Conservation (phyloP, 2,113 vertebrate species). For the Helogale parvula region DNA sequence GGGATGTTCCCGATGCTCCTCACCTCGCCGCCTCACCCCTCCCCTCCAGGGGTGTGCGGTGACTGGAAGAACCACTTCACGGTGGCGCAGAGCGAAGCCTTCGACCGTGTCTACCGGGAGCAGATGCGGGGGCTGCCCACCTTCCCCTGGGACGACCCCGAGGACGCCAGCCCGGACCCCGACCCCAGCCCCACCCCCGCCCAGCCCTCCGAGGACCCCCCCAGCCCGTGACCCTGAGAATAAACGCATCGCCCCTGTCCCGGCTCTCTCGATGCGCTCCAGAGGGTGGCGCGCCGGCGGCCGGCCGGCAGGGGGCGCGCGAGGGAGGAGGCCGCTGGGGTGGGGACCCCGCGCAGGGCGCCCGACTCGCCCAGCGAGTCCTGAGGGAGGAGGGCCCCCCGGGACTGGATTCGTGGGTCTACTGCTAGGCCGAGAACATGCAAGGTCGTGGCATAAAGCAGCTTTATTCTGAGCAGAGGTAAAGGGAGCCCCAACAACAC, state of each 20-base stretch:
- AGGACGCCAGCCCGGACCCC: not conserved
- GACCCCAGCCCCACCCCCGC: not conserved
- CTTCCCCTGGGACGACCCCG: slow-evolving; percentile 81
- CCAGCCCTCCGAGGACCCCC: not conserved
- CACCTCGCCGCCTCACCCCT: not conserved
- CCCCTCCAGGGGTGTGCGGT: slow-evolving; percentile 71
- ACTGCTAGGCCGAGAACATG: not conserved
- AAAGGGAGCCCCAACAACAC: not conserved
- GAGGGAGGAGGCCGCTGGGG: not conserved
- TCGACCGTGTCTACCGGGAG: slow-evolving; percentile 76
- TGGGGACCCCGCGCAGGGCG: not conserved
- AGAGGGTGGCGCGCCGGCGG: accelerated
- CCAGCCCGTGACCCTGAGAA: slow-evolving; percentile 39
- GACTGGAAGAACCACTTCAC: slow-evolving; percentile 86
- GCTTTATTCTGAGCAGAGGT: slow-evolving; percentile 39
- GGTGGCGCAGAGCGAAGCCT: slow-evolving; percentile 77
- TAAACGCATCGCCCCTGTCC: slow-evolving; percentile 35
- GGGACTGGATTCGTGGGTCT: not conserved
- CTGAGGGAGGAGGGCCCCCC: too few species aligned
- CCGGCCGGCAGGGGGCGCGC: not conserved
- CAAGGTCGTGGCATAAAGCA: not conserved
- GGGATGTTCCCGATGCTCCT: accelerated
- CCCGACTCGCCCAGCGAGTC: not conserved
- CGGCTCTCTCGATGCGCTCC: accelerated
- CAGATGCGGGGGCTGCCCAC: slow-evolving; percentile 70